phyloP scores from a whole-genome alignment of 2,113 vertebrate genomes.

The Gallinago paraguaiae region DNA sequence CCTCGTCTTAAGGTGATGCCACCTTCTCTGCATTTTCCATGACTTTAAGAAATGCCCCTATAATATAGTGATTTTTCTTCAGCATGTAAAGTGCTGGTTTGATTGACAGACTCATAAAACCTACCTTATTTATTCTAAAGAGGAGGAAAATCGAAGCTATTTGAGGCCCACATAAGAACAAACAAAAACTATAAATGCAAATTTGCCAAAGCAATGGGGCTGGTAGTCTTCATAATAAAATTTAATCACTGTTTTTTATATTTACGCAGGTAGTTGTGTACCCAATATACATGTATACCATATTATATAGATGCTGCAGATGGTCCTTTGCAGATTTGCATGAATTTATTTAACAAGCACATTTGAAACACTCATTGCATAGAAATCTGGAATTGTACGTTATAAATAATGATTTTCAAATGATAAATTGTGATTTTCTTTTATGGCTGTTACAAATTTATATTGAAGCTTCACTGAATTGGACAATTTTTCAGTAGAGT shows the following conservation, averaged over 20 bases:
- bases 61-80: neutral
- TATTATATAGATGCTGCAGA: neutral
- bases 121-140: neutral
- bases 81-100: neutral
- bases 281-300: neutral
- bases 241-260: neutral
- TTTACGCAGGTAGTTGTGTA: neutral
- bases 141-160: neutral
- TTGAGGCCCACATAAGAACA: neutral
- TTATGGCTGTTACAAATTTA: constrained; percentile 42
- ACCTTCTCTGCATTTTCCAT: neutral
- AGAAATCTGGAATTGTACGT: neutral
- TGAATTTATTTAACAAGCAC: neutral
- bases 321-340: neutral
- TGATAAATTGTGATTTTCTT: constrained; percentile 46
- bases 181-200: neutral
- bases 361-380: neutral
- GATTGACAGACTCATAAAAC: neutral
- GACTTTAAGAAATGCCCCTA: neutral
- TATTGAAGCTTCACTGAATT: constrained; percentile 49
- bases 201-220: neutral
- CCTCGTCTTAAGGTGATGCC: neutral
- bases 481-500: constrained; percentile 36
- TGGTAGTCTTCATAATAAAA: neutral
- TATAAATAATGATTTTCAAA: constrained; percentile 43